Conservation (phyloP, 1,140 invertebrate genomes). For the Drosophila aff. region DNA sequence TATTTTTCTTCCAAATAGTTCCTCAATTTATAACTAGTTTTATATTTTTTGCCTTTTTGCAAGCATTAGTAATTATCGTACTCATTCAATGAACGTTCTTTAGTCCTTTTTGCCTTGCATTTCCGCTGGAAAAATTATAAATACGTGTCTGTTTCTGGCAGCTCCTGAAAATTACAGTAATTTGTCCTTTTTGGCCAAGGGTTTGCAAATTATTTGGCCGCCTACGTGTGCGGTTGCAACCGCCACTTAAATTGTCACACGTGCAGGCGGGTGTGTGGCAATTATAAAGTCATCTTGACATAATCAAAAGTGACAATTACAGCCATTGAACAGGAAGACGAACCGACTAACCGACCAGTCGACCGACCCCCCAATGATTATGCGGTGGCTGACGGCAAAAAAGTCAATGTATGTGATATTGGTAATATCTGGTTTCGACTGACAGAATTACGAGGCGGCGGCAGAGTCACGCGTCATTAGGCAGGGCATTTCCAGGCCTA, state of each 20-base stretch:
- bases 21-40: not conserved
- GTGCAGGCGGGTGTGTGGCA: conserved; percentile 65
- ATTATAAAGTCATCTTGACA: conserved; percentile 85
- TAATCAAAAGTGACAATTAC: conserved; percentile 85
- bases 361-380: conserved; percentile 58
- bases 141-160: conserved; percentile 29
- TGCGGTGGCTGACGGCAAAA: conserved; percentile 31
- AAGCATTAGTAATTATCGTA: not conserved
- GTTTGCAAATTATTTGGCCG: conserved; percentile 71
- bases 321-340: conserved; percentile 76
- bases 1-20: too few species aligned
- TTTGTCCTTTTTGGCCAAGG: conserved; percentile 64
- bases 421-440: conserved; percentile 48
- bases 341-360: conserved; percentile 20
- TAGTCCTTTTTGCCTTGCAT: conserved; percentile 27
- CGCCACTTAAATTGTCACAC: conserved; percentile 82
- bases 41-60: not conserved
- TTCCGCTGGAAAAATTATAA: conserved; percentile 54
- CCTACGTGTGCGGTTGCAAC: conserved; percentile 63
- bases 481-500: conserved; percentile 17
- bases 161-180: conserved; percentile 69
- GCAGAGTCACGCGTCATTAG: conserved; percentile 73
- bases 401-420: conserved; percentile 64
- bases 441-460: conserved; percentile 36
- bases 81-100: not conserved